Percentiles rank a stretch among this genome's conserved stretches.
phyloP scores from a whole-genome alignment of 2,888 invertebrate species.

The Drosophila diplacantha region DNA sequence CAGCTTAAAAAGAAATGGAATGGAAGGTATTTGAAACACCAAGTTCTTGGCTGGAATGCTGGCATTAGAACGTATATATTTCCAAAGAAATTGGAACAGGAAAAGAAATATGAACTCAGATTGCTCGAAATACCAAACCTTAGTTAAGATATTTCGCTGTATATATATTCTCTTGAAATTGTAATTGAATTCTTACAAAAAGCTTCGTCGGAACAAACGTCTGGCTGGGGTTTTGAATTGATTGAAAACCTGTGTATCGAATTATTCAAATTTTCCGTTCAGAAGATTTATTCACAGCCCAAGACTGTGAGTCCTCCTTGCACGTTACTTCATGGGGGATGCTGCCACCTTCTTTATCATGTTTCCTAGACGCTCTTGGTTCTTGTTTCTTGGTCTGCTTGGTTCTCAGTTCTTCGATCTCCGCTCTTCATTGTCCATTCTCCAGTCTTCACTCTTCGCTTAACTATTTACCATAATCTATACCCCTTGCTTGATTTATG shows the following conservation, averaged over 20 bases:
- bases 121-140: background rate
- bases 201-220: no score
- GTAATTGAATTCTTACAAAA: background rate
- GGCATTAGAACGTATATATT: background rate
- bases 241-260: conserved; percentile 11
- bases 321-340: background rate
- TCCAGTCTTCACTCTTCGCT: background rate
- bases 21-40: background rate
- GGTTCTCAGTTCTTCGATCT: background rate
- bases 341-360: conserved; percentile 10
- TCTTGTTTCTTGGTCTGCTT: background rate
- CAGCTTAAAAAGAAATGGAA: no score
- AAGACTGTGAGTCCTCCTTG: background rate
- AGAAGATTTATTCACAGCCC: background rate
- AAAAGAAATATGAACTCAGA: background rate
- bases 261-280: conserved; percentile 11
- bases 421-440: no score
- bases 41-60: background rate
- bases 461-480: conserved; percentile 22
- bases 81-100: background rate
- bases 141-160: background rate
- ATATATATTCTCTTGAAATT: background rate
- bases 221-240: background rate
- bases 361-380: background rate
- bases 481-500: conserved; percentile 56